Evolutionary conservation across 2,888 invertebrate genomes (phyloP).

Genomic region (Crioceris asparagi): DNA sequence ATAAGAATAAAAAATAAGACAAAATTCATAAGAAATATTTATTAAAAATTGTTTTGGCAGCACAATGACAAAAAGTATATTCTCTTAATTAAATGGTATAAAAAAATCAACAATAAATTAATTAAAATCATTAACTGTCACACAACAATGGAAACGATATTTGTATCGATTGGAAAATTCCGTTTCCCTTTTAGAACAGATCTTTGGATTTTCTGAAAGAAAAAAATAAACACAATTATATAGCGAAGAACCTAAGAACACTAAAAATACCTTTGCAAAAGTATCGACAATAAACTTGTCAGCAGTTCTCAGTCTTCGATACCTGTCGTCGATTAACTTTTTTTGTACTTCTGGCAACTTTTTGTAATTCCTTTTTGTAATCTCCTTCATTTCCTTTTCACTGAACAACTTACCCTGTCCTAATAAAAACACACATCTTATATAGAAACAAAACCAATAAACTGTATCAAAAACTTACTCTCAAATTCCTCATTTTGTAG

Average conservation of each 20-base stretch:
- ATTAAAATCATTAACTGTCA: too few species aligned
- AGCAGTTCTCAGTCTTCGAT: slow-evolving; percentile 45
- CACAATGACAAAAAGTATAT: too few species aligned
- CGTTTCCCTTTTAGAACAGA: slow-evolving; percentile 54
- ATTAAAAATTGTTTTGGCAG: too few species aligned
- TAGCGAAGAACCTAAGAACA: not conserved
- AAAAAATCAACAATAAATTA: too few species aligned
- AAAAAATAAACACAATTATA: slow-evolving; percentile 15
- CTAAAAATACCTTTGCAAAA: slow-evolving; percentile 55
- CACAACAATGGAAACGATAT: slow-evolving; percentile 40
- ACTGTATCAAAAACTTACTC: slow-evolving; percentile 8
- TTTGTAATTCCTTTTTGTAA: slow-evolving; percentile 53
- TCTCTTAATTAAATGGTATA: too few species aligned
- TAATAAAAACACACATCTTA: slow-evolving; percentile 13
- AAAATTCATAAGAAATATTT: too few species aligned
- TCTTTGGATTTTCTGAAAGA: slow-evolving; percentile 55
- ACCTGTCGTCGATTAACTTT: slow-evolving; percentile 49
- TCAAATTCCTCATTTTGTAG: slow-evolving; percentile 5
- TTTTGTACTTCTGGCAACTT: slow-evolving; percentile 61
- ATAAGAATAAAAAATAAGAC: too few species aligned
- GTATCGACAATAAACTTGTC: slow-evolving; percentile 66
- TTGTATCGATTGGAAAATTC: slow-evolving; percentile 52
- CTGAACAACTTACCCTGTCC: slow-evolving; percentile 22
- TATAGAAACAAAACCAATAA: slow-evolving; percentile 2
- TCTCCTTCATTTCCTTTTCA: slow-evolving; percentile 46